A percentile compares a stretch with the other conserved stretches of the same genome.
Conservation (phyloP, 2,888 invertebrate genomes). For the Meandrusa payeni region DNA sequence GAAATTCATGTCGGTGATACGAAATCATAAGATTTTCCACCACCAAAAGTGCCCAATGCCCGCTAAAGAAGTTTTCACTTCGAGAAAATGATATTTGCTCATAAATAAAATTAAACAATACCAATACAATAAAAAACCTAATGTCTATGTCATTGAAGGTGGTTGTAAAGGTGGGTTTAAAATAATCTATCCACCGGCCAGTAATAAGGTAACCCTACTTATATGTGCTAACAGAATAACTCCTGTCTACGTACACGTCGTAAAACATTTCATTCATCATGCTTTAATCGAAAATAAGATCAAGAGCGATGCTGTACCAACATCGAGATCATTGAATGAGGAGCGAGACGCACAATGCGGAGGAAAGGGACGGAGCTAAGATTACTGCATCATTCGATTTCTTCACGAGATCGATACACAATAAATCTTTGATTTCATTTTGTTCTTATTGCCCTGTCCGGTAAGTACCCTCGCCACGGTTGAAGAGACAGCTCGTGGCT, state of each 20-base stretch:
- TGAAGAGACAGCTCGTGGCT: constrained; percentile 57
- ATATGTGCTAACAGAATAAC: constrained; percentile 45
- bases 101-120: too few species aligned
- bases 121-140: too few species aligned
- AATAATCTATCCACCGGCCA: too few species aligned
- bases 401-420: constrained; percentile 66
- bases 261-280: constrained; percentile 63
- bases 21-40: too few species aligned
- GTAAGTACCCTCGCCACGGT: constrained; percentile 48
- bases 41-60: too few species aligned
- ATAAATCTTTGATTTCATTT: constrained; percentile 60
- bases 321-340: constrained; percentile 55
- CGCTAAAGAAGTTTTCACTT: too few species aligned
- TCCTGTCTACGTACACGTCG: constrained; percentile 46
- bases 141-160: too few species aligned
- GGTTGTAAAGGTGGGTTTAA: too few species aligned
- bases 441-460: constrained; percentile 44
- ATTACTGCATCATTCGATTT: constrained; percentile 57
- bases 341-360: constrained; percentile 37
- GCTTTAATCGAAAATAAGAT: constrained; percentile 62
- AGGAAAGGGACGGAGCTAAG: constrained; percentile 36
- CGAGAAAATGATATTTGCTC: too few species aligned
- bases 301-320: constrained; percentile 45
- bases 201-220: constrained; percentile 34
- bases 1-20: too few species aligned